Percentiles rank a stretch among this genome's conserved stretches.
Conservation (phyloP, 2,888 invertebrate species). For the Cryptocephalus moraei region DNA sequence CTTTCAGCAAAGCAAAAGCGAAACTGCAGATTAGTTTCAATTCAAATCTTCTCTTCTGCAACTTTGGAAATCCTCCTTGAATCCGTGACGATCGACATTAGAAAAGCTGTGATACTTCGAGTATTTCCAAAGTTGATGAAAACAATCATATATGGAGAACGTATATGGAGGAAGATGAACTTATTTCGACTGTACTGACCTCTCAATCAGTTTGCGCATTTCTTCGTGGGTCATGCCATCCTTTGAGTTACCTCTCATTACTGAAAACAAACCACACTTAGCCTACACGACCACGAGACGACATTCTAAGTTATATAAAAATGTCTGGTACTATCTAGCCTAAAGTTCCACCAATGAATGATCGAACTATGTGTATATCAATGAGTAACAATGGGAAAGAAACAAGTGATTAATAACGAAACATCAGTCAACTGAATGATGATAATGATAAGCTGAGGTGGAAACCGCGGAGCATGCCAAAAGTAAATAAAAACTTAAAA, state of each 20-base stretch:
- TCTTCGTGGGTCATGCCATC: slow-evolving; percentile 92
- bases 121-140: not conserved
- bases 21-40: too few relatives aligned
- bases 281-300: slow-evolving; percentile 41
- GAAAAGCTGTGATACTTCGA: too few relatives aligned
- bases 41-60: too few relatives aligned
- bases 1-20: too few relatives aligned
- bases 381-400: not conserved
- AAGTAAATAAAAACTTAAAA: too few relatives aligned
- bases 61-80: too few relatives aligned
- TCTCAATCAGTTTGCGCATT: slow-evolving; percentile 96
- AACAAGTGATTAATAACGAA: not conserved
- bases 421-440: too few relatives aligned
- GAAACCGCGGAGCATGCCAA: too few relatives aligned
- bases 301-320: too few relatives aligned
- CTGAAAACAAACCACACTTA: slow-evolving; percentile 47
- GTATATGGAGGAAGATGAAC: not conserved
- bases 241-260: slow-evolving; percentile 64
- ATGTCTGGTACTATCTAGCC: slow-evolving; percentile 13
- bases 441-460: too few relatives aligned
- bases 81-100: too few relatives aligned
- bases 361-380: not conserved
- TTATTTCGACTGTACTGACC: slow-evolving; percentile 54
- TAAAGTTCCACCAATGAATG: slow-evolving; percentile 31
- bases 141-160: not conserved